Conservation (phyloP, 2,888 invertebrate genomes). For the Mythimna albipuncta region DNA sequence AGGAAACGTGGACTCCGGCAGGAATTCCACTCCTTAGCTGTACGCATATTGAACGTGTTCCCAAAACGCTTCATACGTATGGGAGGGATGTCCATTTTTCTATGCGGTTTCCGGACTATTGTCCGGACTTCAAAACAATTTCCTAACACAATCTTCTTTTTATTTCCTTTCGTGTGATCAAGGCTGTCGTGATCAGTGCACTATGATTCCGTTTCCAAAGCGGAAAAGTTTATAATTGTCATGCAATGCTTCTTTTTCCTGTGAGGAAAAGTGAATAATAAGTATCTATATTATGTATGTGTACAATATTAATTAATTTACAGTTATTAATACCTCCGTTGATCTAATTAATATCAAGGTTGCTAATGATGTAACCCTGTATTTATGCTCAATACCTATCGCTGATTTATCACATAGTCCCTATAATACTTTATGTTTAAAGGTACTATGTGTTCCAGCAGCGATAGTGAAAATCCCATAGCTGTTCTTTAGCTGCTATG, state of each 20-base stretch:
- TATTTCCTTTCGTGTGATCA: slow-evolving; percentile 41
- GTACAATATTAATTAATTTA: slow-evolving; percentile 12
- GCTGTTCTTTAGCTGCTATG: too few relatives aligned
- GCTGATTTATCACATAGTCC: not conserved
- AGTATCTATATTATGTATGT: not conserved
- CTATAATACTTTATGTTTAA: too few relatives aligned
- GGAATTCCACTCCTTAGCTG: too few relatives aligned
- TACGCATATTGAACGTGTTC: too few relatives aligned
- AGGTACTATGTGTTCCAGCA: not conserved
- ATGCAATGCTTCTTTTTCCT: slow-evolving; percentile 54
- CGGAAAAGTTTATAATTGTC: slow-evolving; percentile 40
- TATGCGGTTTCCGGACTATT: too few relatives aligned
- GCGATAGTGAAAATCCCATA: too few relatives aligned
- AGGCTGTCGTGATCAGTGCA: slow-evolving; percentile 29
- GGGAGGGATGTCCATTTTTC: too few relatives aligned
- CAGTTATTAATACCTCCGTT: slow-evolving; percentile 4
- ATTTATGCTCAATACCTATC: not conserved
- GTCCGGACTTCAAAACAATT: not conserved
- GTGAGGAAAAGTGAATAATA: slow-evolving; percentile 28
- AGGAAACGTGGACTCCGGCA: too few relatives aligned
- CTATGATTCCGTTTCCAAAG: slow-evolving; percentile 29
- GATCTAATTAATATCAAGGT: slow-evolving; percentile 28
- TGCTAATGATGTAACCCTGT: slow-evolving; percentile 16
- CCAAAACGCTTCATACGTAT: too few relatives aligned
- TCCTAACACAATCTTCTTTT: slow-evolving; percentile 7